Evolutionary conservation across 2,797 vertebrate genomes (phyloP).

Genomic region (Eulemur coronatus): DNA sequence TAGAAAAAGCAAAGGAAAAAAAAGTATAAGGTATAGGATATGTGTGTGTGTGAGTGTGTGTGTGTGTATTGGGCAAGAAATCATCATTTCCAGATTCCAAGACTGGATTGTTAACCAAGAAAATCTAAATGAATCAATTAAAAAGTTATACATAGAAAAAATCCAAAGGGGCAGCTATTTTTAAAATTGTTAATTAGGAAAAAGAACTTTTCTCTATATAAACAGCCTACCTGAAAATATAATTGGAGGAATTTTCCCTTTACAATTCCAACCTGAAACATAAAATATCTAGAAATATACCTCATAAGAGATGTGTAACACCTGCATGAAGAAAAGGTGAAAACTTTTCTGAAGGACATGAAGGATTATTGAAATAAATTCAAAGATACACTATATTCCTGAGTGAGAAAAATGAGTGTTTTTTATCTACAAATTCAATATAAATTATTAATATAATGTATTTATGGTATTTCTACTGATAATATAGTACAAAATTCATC

Average conservation of each 20-base stretch:
- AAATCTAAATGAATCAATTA: background rate
- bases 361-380: background rate
- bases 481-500: background rate
- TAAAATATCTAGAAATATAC: background rate
- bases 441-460: background rate
- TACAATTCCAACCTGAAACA: background rate
- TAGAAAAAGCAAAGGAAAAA: background rate
- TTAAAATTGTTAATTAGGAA: background rate
- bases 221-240: background rate
- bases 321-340: background rate
- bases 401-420: background rate
- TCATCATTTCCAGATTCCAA: background rate
- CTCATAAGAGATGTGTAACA: background rate
- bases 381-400: background rate
- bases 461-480: background rate
- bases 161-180: background rate
- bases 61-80: background rate
- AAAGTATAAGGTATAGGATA: background rate
- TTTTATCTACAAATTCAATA: background rate
- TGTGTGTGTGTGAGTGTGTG: background rate
- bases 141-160: background rate
- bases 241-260: background rate
- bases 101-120: background rate
- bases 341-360: background rate
- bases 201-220: background rate